Conservation (phyloP, 2,113 vertebrate genomes). For the Anolis carolinensis region DNA sequence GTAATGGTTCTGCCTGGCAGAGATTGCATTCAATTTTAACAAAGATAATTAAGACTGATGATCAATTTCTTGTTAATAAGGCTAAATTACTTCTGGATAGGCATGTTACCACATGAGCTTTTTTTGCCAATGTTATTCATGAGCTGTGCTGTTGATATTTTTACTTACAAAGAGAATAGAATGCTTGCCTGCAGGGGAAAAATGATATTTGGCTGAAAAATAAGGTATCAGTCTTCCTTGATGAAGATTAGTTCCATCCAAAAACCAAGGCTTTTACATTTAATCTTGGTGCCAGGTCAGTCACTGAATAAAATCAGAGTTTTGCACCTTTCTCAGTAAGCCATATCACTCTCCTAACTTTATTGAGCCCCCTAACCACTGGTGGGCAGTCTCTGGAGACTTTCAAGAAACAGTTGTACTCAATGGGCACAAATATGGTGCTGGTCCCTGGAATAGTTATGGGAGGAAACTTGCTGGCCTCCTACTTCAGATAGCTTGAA, state of each 20-base stretch:
- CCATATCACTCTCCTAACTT: too few species aligned
- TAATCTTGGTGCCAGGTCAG: constrained; percentile 42
- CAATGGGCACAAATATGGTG: too few species aligned
- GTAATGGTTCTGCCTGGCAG: not conserved
- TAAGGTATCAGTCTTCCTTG: constrained; percentile 34
- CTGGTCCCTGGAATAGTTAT: too few species aligned
- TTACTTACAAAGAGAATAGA: constrained; percentile 11
- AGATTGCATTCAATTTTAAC: not conserved
- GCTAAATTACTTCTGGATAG: not conserved
- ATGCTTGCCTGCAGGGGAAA: constrained; percentile 27
- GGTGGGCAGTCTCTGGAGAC: too few species aligned
- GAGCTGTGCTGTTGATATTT: constrained; percentile 21
- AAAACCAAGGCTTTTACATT: not conserved
- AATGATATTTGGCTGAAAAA: constrained; percentile 35
- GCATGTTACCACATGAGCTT: not conserved
- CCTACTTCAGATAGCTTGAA: too few species aligned
- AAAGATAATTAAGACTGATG: not conserved
- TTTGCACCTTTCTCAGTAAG: too few species aligned
- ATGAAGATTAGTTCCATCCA: not conserved
- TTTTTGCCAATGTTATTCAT: constrained; percentile 18
- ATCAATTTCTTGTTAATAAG: not conserved
- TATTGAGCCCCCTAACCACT: too few species aligned
- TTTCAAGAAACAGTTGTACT: too few species aligned
- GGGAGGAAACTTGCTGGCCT: too few species aligned
- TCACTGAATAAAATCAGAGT: constrained; percentile 25